A percentile compares a stretch with the other conserved stretches of the same genome.
Evolutionary conservation across 2,113 vertebrate genomes (phyloP).

Genomic region (Solea senegalensis): DNA sequence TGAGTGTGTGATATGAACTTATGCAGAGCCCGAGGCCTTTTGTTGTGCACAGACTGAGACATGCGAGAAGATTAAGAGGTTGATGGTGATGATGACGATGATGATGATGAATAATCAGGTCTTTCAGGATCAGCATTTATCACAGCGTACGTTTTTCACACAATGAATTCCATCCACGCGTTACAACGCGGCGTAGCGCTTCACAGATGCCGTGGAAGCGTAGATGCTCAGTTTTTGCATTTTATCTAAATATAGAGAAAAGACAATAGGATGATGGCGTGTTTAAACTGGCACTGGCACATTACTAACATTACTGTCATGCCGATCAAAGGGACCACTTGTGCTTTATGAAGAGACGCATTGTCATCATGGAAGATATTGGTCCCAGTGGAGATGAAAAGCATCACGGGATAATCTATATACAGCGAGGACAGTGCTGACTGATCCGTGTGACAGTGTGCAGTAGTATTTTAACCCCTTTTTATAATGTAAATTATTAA

Average conservation of each 20-base stretch:
- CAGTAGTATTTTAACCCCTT: background rate
- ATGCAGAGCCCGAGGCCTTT: conserved; percentile 32
- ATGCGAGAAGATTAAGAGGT: conserved; percentile 25
- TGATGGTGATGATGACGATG: conserved; percentile 13
- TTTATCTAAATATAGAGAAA: conserved; percentile 71
- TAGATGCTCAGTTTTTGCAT: conserved; percentile 49
- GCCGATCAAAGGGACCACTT: conserved; percentile 76
- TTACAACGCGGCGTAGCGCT: conserved; percentile 8
- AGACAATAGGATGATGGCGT: conserved; percentile 66
- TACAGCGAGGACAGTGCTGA: conserved; percentile 13
- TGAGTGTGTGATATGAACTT: conserved; percentile 49
- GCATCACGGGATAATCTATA: conserved; percentile 64
- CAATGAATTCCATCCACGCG: too few species aligned
- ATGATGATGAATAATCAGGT: conserved; percentile 15
- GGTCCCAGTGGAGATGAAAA: conserved; percentile 62
- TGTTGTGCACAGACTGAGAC: conserved; percentile 20
- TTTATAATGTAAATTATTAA: too few species aligned
- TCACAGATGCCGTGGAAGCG: conserved; percentile 26
- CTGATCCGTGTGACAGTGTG: conserved; percentile 31
- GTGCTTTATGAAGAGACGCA: conserved; percentile 66
- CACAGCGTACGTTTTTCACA: background rate
- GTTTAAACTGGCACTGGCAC: conserved; percentile 62
- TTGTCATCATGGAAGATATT: conserved; percentile 73
- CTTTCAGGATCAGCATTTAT: conserved; percentile 21
- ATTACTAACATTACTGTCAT: conserved; percentile 72